Evolutionary conservation across 2,113 vertebrate genomes (phyloP), one percentile per base, ranked within the genome.

Genomic region (Myiozetetes cayanensis): DNA sequence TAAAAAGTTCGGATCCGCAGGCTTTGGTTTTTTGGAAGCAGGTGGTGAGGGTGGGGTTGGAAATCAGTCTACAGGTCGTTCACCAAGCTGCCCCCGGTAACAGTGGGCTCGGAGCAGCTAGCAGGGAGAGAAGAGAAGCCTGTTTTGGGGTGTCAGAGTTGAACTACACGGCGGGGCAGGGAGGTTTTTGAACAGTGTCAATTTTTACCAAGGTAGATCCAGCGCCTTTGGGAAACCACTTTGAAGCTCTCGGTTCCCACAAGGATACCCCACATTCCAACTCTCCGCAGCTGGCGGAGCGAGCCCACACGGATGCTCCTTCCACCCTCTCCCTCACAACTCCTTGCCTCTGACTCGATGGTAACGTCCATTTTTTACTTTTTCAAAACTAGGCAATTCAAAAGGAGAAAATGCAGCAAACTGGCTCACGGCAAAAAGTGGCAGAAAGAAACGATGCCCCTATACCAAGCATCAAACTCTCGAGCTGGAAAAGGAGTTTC

Each of bases 401-500:
- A 99, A 99, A 98, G 98, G 97, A 82, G 99, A 99, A 96, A 99
- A 97, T 67, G 98, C 99, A 87, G 99, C 99, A 63, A 99, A 98
- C 97, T 99, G 99, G 99, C 98, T 99, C 85, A 99, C 99, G 49
- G 99, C 99, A 49, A 99, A 99, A 98, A 99, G 99, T 96, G 99
- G 99, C 95, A 97, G 99, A 84, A 99, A 99, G 98, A 99, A 99
- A 97, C 98, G 99, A 44, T 99, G 99, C 94, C 99, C 99, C 19
- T 99, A 99, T 97, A 99, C 99, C 95, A 99, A 99, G 98, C 99
- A 99, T 97, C 99, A 99, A 98, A 99, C 99, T 87, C 98, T 99
- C 97, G 99, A 99, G 98, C 98, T 99, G 98, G 99, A 99, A 98
- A 99, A 99, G 97, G 99, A 99, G 97, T 99, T 99, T 96, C 99